Conservation (phyloP, 1,140 invertebrate species). For the Brachionus rubens region DNA sequence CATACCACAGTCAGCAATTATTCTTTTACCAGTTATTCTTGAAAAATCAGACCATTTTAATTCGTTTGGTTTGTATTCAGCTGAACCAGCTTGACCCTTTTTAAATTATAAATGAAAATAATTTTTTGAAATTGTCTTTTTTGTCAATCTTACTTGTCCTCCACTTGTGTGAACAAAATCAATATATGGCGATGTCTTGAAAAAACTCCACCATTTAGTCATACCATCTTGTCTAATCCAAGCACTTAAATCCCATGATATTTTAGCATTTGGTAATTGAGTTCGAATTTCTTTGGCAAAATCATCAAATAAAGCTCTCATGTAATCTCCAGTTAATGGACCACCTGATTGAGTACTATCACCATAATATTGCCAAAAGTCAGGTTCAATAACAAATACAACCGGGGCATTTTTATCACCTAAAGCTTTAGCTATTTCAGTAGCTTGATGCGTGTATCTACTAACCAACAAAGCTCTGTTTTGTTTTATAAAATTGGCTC, state of each 20-base stretch:
- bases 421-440: not conserved
- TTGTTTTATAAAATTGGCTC: not conserved
- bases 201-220: not conserved
- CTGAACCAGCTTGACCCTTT: not conserved
- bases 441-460: no score
- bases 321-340: not conserved
- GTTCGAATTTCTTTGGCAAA: not conserved
- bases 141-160: no score
- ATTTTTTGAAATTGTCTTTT: no score
- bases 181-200: conserved; percentile 5
- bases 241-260: conserved; percentile 1
- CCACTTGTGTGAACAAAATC: conserved; percentile 27
- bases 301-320: not conserved
- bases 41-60: no score
- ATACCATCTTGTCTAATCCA: not conserved
- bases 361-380: no score
- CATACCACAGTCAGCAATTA: no score
- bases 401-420: not conserved
- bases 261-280: no score
- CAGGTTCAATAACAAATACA: conserved; percentile 1
- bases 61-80: not conserved
- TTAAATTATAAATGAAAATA: no score
- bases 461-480: not conserved
- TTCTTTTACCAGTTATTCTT: no score
- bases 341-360: not conserved